Evolutionary conservation across 2,888 invertebrate genomes (phyloP), one percentile per base, ranked within the genome.

Genomic region (Dicycla oo): DNA sequence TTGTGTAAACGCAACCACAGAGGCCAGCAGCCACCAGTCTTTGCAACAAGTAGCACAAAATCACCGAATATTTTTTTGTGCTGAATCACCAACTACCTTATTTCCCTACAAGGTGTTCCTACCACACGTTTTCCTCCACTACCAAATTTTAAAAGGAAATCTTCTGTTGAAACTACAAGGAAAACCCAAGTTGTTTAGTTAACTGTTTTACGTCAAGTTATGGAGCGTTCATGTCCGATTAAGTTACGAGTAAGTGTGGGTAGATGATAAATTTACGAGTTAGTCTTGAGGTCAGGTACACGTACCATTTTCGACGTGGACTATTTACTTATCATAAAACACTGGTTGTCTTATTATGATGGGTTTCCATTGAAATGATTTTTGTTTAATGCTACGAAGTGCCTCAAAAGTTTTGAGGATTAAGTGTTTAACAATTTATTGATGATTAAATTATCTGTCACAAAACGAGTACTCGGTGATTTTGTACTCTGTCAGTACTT

Each of bases 181-280:
- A 80, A 82, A 82, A 82, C 43, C 69, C 51, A 60, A 78, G 30
- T 23, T 34, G 58, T 62, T 65, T 73, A 76, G 43, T 13, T 69
- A 51, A 69, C 82, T 47, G 66, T 78, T 82, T 82, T 60, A 58
- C 73, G 65, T 78, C 26, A 43, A 58, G 26, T 69, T 73, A 78
- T 61, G 69, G 80, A 66, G 70, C 58, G 81, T 69, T 74, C 69
- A 75, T 47, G 69, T 71, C 72, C 49, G 73, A 81, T 79, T 70
- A 73, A 81, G 69, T 67, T 38, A 38, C 4, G 6, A 34, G 34
- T 56, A 20, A 53, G 65, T 79, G 84, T 84, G 83, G 85, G 84
- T 23, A 56, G 81, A 73, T 79, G 81, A 76, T 74, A 76, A 76
- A 73, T 83, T 63, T 74, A 69, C 45, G 40, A 66, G 54, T 54